phyloP scores from a whole-genome alignment of 2,113 vertebrate species.

The Entelurus aequoreus region DNA sequence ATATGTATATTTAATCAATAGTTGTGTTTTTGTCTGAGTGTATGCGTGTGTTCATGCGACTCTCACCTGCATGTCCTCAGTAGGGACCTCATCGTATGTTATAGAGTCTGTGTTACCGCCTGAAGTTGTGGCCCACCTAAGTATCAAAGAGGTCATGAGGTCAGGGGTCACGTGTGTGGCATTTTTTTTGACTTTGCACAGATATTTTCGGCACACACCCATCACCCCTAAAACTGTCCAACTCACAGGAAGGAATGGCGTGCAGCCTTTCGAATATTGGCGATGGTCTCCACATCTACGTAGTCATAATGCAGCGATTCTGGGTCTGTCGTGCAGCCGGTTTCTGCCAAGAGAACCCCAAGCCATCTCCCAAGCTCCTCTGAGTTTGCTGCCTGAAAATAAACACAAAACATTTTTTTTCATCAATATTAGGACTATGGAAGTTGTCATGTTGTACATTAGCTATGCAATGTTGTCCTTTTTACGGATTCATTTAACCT shows the following conservation, averaged over 20 bases:
- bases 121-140: slow-evolving; percentile 84
- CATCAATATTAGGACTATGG: not conserved
- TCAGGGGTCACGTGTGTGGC: slow-evolving; percentile 5
- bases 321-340: slow-evolving; percentile 76
- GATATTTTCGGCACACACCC: not conserved
- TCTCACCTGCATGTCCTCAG: slow-evolving; percentile 82
- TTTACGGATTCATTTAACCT: no score
- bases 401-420: not conserved
- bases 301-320: slow-evolving; percentile 92
- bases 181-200: slow-evolving; percentile 21
- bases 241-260: slow-evolving; percentile 92
- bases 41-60: not conserved
- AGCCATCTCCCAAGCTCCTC: slow-evolving; percentile 92
- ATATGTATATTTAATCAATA: no score
- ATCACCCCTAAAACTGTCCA: not conserved
- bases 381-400: slow-evolving; percentile 78
- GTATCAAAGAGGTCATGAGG: slow-evolving; percentile 8
- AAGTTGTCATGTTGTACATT: not conserved
- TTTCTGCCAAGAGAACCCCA: slow-evolving; percentile 85
- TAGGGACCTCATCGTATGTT: slow-evolving; percentile 87
- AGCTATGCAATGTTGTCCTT: not conserved
- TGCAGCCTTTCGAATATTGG: slow-evolving; percentile 85
- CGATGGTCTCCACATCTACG: slow-evolving; percentile 89
- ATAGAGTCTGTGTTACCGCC: slow-evolving; percentile 71
- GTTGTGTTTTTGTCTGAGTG: not conserved